These are phyloP conservation scores for Podarcis cretensis DNA, from an alignment of 2,113 vertebrate species.

Conservation along the genomic window DNA sequence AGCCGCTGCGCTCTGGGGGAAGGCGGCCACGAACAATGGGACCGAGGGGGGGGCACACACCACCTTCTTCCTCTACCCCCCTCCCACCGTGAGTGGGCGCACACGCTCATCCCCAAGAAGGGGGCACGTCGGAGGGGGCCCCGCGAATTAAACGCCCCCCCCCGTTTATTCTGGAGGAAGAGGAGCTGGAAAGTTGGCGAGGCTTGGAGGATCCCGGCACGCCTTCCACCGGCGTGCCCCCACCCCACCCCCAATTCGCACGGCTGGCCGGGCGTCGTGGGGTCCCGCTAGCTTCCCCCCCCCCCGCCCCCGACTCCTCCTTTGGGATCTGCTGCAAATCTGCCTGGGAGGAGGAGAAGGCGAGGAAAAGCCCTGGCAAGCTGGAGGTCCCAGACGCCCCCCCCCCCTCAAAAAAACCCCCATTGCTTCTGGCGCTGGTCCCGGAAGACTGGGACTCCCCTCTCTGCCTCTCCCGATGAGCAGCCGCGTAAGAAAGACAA, in stretches of 20 bases:
- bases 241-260: fast-evolving
- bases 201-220: conserved; percentile 8
- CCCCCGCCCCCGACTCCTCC: neutral
- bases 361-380: neutral
- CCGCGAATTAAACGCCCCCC: too few relatives aligned
- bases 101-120: too few relatives aligned
- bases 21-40: too few relatives aligned
- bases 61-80: too few relatives aligned
- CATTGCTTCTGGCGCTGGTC: neutral
- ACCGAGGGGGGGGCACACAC: fast-evolving
- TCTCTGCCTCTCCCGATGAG: too few relatives aligned
- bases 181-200: neutral
- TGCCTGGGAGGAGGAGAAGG: neutral
- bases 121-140: too few relatives aligned
- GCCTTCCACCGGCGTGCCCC: conserved; percentile 31
- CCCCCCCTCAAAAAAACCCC: neutral
- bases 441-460: neutral
- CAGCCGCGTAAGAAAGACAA: neutral
- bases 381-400: neutral
- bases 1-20: too few relatives aligned
- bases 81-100: too few relatives aligned
- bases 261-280: neutral
- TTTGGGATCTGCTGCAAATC: neutral
- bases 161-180: neutral
- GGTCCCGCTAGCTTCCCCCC: too few relatives aligned